Base-by-base conservation (phyloP, 1,140 invertebrate genomes). In the Colletes latitarsis region DNA sequence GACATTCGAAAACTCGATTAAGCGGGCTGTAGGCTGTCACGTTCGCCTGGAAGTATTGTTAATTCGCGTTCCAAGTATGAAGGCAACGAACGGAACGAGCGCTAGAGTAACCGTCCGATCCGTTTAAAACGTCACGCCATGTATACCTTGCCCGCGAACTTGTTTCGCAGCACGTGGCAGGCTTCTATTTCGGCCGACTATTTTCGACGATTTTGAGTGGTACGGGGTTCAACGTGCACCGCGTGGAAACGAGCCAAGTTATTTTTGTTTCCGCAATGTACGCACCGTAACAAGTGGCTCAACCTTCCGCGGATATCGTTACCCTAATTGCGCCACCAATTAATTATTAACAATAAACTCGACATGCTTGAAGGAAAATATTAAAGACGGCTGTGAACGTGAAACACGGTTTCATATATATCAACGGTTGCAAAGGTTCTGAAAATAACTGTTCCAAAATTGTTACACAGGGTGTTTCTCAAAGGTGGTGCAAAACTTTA, bases 131-230 rank as follows among this genome's bases (percentile, higher is more conserved):
- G 64, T 67, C 43, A 67, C 43, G 6, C 10, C 43, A 9, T 46
- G 41, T 3, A 46, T 41, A 46, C 41, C 63, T 63, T 41, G 30
- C 30, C 60, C 58, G 43, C 63, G 64, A 46, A 66, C 64, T 66
- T 21, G 64, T 62, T 70, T 12, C 75, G n/a, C 57, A 62, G 75
- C 75, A 77, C 75, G 67, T 77, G 75, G 66, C 43, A 60, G 46
- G 41, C 60, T 60, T 77, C 75, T 49, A 66, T 49, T 66, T 66
- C 10, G n/a, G 39, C 17, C 41, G 43, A 66, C 21, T 57, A 62
- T 77, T 62, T 58, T 52, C 21, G 66, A 69, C 66, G 43, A 57
- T 68, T 69, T 49, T 15, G 43, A 46, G 14, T 39, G 21, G 52
- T 6, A 39, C 19, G 41, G 17, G 39, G 43, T 41, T 49, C n/a